Evolutionary conservation across 2,113 vertebrate genomes (phyloP), one percentile per base, ranked within the genome.

Genomic region (Hemicordylus capensis): DNA sequence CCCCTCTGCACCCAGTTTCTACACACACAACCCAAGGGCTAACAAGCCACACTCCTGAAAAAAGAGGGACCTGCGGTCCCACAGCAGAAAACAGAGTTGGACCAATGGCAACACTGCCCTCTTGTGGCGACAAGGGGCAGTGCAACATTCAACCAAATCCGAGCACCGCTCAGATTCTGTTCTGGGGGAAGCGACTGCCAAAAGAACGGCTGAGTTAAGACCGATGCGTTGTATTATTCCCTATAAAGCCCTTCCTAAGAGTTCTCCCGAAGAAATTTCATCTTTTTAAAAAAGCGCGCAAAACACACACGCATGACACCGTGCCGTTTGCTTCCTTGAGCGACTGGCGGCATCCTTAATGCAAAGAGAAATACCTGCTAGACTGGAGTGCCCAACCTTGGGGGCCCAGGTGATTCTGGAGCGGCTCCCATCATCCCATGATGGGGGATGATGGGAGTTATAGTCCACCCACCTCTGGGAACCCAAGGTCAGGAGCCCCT

Each of bases 291-390:
- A 67, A 51, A 80, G 22, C 37, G 15, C 48, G 20, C 48, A 46
- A n/a, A 63, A 9, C 42, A 42, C 26, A 12, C 4, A 28, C 10
- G n/a, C n/a, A n/a, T n/a, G n/a, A 31, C 48, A 20, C 20, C 22
- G 37, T 26, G 69, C 56, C 39, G 12, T 77, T 3, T 44, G 37
- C 9, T 26, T 58, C 48, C 66, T 81, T 66, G 31, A 61, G 1
- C 0, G 0, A 1, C 1, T 19, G 4, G 58, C 76, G 1, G 4
- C 20, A 6, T 51, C 44, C 28, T 31, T 31, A 17, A 17, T n/a
- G 46, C 46, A 46, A 6, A 14, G 12, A 2, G 24, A 39, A 12
- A 1, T 2, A 22, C 54, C 69, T 0, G 28, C 39, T 42, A 2
- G 63, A 28, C 4, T 22, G n/a, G n/a, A n/a, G n/a, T n/a, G n/a